A percentile compares a stretch with the other conserved stretches of the same genome.
phyloP scores from a whole-genome alignment of 1,140 invertebrate species.

The Latrodectus geometricus region DNA sequence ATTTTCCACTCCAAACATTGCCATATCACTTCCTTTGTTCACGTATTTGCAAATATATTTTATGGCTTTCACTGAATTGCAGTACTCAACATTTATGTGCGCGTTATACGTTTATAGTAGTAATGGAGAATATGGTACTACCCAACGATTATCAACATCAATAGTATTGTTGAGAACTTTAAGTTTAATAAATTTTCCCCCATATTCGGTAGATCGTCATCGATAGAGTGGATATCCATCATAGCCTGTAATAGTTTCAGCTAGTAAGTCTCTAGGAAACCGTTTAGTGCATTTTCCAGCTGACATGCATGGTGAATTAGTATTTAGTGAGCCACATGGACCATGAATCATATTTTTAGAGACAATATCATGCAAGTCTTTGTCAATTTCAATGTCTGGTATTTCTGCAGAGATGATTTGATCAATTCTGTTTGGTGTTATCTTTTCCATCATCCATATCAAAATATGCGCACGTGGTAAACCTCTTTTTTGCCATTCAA shows the following conservation, averaged over 20 bases:
- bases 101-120: constrained; percentile 71
- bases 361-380: too few relatives aligned
- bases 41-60: constrained; percentile 67
- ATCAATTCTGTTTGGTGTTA: too few relatives aligned
- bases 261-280: constrained; percentile 67
- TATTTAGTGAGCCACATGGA: too few relatives aligned
- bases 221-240: too few relatives aligned
- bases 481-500: constrained; percentile 9
- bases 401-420: too few relatives aligned
- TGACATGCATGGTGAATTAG: too few relatives aligned
- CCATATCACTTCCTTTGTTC: too few relatives aligned
- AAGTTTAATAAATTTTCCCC: constrained; percentile 29
- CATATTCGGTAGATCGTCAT: constrained; percentile 64
- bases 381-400: too few relatives aligned
- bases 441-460: too few relatives aligned
- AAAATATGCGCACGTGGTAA: constrained; percentile 66
- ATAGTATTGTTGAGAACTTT: constrained; percentile 28
- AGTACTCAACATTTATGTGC: constrained; percentile 72
- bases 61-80: constrained; percentile 71
- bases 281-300: constrained; percentile 71
- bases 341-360: too few relatives aligned
- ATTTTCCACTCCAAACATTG: too few relatives aligned
- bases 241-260: constrained; percentile 67
- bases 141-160: constrained; percentile 71
- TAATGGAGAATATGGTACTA: too few relatives aligned